A percentile compares a stretch with the other conserved stretches of the same genome.
Conservation (phyloP, 1,140 invertebrate genomes). For the Caenorhabditis inopinata region DNA sequence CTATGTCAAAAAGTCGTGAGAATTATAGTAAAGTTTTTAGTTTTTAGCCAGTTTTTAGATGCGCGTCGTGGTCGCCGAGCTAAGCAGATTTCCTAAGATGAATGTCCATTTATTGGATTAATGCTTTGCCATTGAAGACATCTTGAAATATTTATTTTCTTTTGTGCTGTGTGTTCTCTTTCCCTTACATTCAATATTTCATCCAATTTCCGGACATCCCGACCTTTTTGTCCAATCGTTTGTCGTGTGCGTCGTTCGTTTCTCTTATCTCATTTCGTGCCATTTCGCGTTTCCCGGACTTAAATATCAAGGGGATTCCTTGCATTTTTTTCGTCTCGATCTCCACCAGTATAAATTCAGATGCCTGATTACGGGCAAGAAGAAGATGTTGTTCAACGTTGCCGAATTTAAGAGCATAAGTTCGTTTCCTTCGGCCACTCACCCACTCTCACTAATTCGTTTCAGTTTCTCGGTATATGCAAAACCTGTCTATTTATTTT, state of each 20-base stretch:
- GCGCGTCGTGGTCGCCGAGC: no score
- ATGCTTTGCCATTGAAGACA: no score
- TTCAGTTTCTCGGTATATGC: no score
- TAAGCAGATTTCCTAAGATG: no score
- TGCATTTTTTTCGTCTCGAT: neutral
- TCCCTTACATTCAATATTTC: neutral
- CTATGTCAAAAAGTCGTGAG: no score
- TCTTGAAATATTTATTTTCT: neutral
- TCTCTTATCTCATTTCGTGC: neutral
- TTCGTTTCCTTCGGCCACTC: neutral
- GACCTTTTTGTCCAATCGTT: conserved; percentile 27
- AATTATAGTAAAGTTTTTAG: no score
- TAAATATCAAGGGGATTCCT: neutral
- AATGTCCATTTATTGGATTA: no score
- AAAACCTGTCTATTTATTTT: no score
- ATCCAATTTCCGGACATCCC: conserved; percentile 16
- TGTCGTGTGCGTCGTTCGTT: conserved; percentile 24
- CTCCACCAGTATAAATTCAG: neutral
- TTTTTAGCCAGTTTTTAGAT: no score
- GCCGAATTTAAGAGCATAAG: neutral
- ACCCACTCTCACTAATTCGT: no score
- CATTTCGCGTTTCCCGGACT: neutral
- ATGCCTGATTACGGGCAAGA: no score
- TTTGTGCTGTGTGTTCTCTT: neutral
- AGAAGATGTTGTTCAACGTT: conserved; percentile 11